Conservation (phyloP, 92 coral and sea anemone species). For the Phenganax subtilis region DNA sequence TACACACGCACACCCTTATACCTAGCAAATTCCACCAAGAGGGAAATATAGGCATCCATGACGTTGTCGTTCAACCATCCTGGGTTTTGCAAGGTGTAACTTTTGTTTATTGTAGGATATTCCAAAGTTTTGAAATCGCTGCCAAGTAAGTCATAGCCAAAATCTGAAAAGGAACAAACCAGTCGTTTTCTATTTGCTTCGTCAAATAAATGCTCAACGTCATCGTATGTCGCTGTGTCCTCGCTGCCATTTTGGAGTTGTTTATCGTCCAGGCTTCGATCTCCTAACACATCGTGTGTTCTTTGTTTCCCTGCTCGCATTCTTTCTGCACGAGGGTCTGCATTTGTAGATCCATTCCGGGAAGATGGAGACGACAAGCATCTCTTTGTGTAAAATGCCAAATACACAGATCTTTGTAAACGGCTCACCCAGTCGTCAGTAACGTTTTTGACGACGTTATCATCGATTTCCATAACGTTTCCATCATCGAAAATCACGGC, state of each 20-base stretch:
- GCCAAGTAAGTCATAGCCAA: too few species aligned
- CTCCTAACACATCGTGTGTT: background rate
- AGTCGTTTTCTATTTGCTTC: too few species aligned
- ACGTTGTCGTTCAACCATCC: constrained; percentile 20
- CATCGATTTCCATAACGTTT: background rate
- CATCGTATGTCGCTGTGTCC: constrained; percentile 4
- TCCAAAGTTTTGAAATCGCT: constrained; percentile 38
- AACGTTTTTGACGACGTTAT: background rate
- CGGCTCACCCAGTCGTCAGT: background rate
- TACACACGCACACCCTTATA: background rate
- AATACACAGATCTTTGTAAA: background rate
- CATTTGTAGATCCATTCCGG: background rate
- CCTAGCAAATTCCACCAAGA: background rate
- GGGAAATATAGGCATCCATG: background rate
- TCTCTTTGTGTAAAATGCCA: constrained; percentile 13
- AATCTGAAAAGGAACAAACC: too few species aligned
- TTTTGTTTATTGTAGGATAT: too few species aligned
- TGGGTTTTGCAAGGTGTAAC: background rate
- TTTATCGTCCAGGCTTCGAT: background rate
- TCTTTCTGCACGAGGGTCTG: background rate
- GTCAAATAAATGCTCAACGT: constrained; percentile 21
- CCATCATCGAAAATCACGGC: constrained; percentile 1
- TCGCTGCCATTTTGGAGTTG: constrained; percentile 1
- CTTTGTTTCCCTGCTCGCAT: background rate
- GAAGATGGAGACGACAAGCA: background rate